A percentile compares a stretch with the other conserved stretches of the same genome.
These are phyloP conservation scores for Molothrus aeneus DNA, from an alignment of 2,797 vertebrate species.

Conservation along the genomic window DNA sequence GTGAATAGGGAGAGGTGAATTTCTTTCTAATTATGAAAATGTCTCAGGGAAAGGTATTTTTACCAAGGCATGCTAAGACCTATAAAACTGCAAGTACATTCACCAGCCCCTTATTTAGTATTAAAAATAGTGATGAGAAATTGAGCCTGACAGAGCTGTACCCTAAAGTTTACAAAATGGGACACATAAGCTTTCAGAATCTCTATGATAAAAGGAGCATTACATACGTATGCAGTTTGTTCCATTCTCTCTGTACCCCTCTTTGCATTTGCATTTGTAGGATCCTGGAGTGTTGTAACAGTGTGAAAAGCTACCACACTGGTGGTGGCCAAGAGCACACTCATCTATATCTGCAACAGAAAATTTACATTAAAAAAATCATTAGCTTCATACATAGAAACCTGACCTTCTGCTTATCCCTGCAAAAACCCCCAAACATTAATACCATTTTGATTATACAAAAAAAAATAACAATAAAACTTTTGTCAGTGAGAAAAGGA, in stretches of 20 bases:
- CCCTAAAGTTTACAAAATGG: background rate
- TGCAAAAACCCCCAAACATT: background rate
- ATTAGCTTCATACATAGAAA: background rate
- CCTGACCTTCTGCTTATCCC: background rate
- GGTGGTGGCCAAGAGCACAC: constrained; percentile 85
- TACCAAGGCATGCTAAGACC: background rate
- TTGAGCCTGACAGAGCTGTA: background rate
- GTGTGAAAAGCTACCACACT: constrained; percentile 84
- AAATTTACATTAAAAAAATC: background rate
- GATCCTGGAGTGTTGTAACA: constrained; percentile 95
- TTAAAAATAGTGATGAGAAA: constrained; percentile 43
- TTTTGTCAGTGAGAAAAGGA: background rate
- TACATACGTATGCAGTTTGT: constrained; percentile 90
- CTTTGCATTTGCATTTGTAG: constrained; percentile 95
- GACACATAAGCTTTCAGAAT: background rate
- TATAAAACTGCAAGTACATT: background rate
- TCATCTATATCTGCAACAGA: constrained; percentile 90
- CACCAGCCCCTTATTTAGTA: background rate
- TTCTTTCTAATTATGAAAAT: constrained; percentile 53
- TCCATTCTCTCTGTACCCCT: constrained; percentile 88
- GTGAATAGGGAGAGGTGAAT: background rate
- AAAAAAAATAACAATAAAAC: background rate
- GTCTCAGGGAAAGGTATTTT: constrained; percentile 48
- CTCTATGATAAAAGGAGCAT: background rate
- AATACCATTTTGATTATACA: background rate